Base-by-base conservation (phyloP, 2,797 vertebrate species). In the Pelodytes ibericus region DNA sequence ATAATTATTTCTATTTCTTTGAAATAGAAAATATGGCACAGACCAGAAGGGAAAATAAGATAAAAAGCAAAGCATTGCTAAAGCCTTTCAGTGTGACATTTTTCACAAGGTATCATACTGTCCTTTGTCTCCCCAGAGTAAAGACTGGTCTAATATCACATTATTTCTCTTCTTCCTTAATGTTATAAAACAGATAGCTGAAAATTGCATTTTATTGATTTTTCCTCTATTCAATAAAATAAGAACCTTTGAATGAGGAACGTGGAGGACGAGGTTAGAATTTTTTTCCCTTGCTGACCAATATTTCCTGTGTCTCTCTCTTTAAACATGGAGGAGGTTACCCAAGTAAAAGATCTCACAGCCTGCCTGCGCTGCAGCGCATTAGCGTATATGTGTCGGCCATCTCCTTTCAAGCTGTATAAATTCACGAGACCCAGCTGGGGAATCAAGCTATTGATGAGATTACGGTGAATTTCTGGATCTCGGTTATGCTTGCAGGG, bases 381-480 rank as follows among this genome's bases (percentile, higher is more conserved):
- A 81, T 62, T 36, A 67, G 72, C 79, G 75, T 74, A 74, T 74
- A 71, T 30, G 71, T 76, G 79, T 66, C 33, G 78, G 72, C 81
- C 79, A 72, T 74, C 83, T 74, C 65, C 82, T 1, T 72, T 84
- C 49, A 8, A 73, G 76, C 81, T 74, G 64, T 72, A 81, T 79
- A 87, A 86, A 90, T 75, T 82, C 44, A 2, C 71, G 80, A 82
- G 77, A 81, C 85, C 75, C 88, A 84, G 82, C 73, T 84, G 82
- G 79, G 84, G 82, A 90, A 86, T 87, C 81, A 77, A 80, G 84
- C 80, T 83, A 81, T 74, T 60, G 1, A 85, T 80, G 75, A 89
- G 88, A 91, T 88, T 88, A 87, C 82, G 76, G 82, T 25, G 0
- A 81, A 49, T 84, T 90, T 86, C 84, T 86, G 82, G 80, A 88